Conservation (phyloP, 2,113 vertebrate species). For the Uria aalge region DNA sequence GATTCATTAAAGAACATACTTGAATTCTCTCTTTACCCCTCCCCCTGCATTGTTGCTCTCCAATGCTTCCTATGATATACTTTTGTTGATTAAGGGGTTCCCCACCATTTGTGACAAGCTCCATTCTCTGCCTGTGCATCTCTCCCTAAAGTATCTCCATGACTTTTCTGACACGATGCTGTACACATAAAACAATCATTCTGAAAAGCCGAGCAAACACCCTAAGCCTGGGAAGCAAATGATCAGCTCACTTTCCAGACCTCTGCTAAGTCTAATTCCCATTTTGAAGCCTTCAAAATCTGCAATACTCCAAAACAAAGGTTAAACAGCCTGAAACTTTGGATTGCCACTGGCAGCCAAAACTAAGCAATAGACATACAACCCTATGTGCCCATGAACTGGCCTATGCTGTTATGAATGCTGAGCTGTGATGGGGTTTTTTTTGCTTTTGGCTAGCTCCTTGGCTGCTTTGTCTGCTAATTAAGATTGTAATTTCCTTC, state of each 20-base stretch:
- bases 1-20: background rate
- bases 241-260: background rate
- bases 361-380: background rate
- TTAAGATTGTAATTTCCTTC: background rate
- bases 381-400: background rate
- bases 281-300: background rate
- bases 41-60: background rate
- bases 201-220: background rate
- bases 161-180: background rate
- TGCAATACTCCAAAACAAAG: background rate
- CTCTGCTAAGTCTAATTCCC: background rate
- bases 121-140: background rate
- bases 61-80: background rate
- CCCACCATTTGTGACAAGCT: background rate
- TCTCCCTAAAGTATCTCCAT: background rate
- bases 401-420: background rate
- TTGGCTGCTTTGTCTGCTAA: background rate
- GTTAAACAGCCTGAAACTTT: background rate
- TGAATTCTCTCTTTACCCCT: background rate
- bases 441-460: background rate
- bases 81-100: background rate
- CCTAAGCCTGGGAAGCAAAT: background rate
- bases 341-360: background rate
- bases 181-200: background rate
- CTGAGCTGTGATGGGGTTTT: background rate